Conservation (phyloP, 2,888 invertebrate species). For the Perizoma flavofasciatum region DNA sequence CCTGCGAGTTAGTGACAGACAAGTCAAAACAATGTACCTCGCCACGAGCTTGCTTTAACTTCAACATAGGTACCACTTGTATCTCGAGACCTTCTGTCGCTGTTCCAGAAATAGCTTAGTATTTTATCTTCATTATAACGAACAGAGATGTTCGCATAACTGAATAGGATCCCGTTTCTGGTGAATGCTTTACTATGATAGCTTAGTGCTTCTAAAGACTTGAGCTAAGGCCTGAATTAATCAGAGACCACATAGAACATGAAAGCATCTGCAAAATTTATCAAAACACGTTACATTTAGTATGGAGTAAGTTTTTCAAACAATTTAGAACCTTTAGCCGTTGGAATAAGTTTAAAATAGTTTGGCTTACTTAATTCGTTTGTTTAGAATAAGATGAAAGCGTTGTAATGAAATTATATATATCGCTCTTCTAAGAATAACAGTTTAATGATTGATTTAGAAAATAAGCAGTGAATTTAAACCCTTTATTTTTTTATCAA, state of each 20-base stretch:
- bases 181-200: conserved; percentile 25
- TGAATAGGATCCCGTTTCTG: conserved; percentile 22
- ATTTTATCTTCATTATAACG: conserved; percentile 12
- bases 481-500: too few relatives aligned
- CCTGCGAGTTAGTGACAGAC: too few relatives aligned
- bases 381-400: not conserved
- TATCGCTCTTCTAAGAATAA: too few relatives aligned
- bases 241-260: conserved; percentile 20
- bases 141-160: conserved; percentile 21
- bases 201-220: conserved; percentile 14
- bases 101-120: not conserved
- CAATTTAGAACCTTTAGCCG: conserved; percentile 8
- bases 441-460: too few relatives aligned
- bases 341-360: not conserved
- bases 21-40: too few relatives aligned
- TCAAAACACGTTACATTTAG: conserved; percentile 12
- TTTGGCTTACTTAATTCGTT: conserved; percentile 7
- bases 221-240: conserved; percentile 25
- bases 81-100: not conserved
- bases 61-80: too few relatives aligned
- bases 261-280: conserved; percentile 28
- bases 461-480: too few relatives aligned
- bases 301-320: not conserved
- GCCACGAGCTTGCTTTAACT: too few relatives aligned
- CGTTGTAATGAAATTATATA: too few relatives aligned